These are phyloP conservation scores for Caenorhabditis imperialis DNA, from an alignment of 2,888 invertebrate genomes.

Conservation along the genomic window DNA sequence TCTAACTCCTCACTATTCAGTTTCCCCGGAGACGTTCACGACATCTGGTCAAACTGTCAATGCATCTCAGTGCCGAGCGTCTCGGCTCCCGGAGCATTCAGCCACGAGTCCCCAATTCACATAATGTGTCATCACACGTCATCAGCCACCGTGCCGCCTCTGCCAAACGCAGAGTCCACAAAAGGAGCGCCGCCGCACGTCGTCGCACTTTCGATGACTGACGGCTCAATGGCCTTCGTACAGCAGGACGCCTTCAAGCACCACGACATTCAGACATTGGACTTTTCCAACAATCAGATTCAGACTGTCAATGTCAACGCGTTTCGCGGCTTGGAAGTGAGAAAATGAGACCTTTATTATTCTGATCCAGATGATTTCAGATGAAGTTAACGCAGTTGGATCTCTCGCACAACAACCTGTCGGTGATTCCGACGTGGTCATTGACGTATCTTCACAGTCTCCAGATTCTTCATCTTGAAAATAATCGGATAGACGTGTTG, in stretches of 20 bases:
- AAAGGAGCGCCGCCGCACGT: slow-evolving; percentile 51
- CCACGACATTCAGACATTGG: slow-evolving; percentile 72
- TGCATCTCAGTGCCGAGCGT: slow-evolving; percentile 59
- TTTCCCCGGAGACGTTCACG: slow-evolving; percentile 44
- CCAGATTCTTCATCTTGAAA: slow-evolving; percentile 73
- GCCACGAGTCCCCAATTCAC: slow-evolving; percentile 54
- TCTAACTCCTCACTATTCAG: too few species aligned
- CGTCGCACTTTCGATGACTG: slow-evolving; percentile 66
- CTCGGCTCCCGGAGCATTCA: slow-evolving; percentile 17
- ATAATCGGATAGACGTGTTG: slow-evolving; percentile 72
- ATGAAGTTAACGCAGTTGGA: slow-evolving; percentile 69
- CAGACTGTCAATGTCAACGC: slow-evolving; percentile 77
- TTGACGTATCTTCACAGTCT: slow-evolving; percentile 74
- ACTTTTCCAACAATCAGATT: slow-evolving; percentile 74
- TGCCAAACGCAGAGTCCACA: slow-evolving; percentile 52
- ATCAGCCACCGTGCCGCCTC: slow-evolving; percentile 60
- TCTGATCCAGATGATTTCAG: slow-evolving; percentile 48
- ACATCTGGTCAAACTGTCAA: slow-evolving; percentile 58
- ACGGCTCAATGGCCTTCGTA: slow-evolving; percentile 65
- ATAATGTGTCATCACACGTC: slow-evolving; percentile 64
- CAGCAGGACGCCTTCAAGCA: slow-evolving; percentile 74
- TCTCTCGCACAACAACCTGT: slow-evolving; percentile 70
- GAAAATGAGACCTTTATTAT: background rate
- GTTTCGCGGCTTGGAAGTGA: slow-evolving; percentile 76
- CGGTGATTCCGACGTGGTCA: slow-evolving; percentile 72